Base-by-base conservation (phyloP, 2,797 vertebrate genomes). In the Thaleichthys pacificus region DNA sequence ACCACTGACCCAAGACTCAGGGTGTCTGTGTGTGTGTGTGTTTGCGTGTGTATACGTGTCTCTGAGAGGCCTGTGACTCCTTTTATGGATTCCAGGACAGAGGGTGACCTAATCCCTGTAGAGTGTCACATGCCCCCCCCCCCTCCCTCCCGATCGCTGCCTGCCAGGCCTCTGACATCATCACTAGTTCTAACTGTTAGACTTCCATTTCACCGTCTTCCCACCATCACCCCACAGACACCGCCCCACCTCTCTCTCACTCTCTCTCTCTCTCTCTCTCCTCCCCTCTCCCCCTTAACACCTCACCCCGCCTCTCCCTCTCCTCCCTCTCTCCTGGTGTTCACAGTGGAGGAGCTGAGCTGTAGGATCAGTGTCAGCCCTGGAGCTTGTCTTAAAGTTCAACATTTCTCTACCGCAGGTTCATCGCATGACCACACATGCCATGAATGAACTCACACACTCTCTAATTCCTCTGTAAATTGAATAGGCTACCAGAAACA, bases 91-190 rank as follows among this genome's bases (percentile, higher is more conserved):
- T 85, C 73, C 74, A 85, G 82, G 83, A 87, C 77, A 79, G 79
- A 70, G 75, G 81, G 86, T 88, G 90, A 91, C 85, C 83, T 89
- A 92, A 91, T 87, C 83, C 84, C 84, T 49, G 66, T 79, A 88
- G 77, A 85, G 77, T 81, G 87, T 92, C 89, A 90, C 91, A 87
- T 92, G 89, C 87, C 89, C 85, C 70, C 80, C 84, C 74, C 74
- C 63, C 66, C 75, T 74, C 69, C 68, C 70, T 17, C 65, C 74
- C 81, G 79, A 70, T 79, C 35, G 11, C 68, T 70, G 83, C 79
- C 89, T 92, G 82, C 87, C 83, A 93, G 78, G 70, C 78, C 84
- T 88, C 88, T 94, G 90, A 93, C 89, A 89, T 93, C 88, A 93
- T 85, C 82, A 77, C 80, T 88, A 80, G 68, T 84, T 83, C 80